A percentile compares a stretch with the other conserved stretches of the same genome.
Evolutionary conservation across 23 tunicate genomes (phyloP).

Genomic region (Trididemnum nubilum): DNA sequence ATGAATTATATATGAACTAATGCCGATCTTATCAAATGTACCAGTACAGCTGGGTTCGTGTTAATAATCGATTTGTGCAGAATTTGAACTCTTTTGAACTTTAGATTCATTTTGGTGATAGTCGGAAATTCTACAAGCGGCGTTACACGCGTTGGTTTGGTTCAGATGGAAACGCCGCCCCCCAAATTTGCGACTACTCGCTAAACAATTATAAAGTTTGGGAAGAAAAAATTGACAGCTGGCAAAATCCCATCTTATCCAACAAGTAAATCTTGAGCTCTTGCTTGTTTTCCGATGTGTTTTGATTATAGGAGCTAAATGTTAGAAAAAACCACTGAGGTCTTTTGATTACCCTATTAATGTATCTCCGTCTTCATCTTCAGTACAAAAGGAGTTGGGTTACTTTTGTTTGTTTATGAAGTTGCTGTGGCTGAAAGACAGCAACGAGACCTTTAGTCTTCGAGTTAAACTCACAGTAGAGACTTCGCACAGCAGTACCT

Average conservation of each 20-base stretch:
- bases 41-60: no score
- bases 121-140: constrained; percentile 36
- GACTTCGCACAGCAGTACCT: no score
- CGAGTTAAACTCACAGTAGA: no score
- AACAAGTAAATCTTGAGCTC: constrained; percentile 38
- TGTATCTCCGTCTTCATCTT: background rate
- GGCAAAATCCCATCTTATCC: constrained; percentile 69
- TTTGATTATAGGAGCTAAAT: background rate
- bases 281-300: background rate
- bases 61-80: no score
- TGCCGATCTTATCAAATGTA: no score
- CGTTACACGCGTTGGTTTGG: constrained; percentile 86
- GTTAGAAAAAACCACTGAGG: no score
- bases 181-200: constrained; percentile 55
- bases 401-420: no score
- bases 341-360: background rate
- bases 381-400: background rate
- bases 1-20: no score
- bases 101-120: constrained; percentile 81
- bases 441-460: no score
- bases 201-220: constrained; percentile 54
- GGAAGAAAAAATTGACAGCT: constrained; percentile 71
- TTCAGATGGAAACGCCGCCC: constrained; percentile 48
- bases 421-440: no score
- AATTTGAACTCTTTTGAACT: no score